Evolutionary conservation across 2,113 vertebrate species (phyloP), one percentile per base, ranked within the genome.

Genomic region (Anser brachyrhynchus): DNA sequence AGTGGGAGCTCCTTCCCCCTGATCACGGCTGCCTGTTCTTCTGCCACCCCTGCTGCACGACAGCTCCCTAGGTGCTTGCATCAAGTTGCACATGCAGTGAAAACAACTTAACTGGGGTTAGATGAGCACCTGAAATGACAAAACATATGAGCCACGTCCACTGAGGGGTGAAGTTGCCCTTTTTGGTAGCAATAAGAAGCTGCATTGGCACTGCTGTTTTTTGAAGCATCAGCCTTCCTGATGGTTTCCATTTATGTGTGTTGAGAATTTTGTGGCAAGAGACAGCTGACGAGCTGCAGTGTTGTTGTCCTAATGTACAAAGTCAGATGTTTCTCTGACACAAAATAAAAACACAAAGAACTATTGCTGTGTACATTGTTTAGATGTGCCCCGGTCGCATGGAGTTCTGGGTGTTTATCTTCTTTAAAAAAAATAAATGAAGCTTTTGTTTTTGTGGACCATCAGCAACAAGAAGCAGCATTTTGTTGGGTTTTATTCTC

Each of bases 401-500:
- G 26, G 31, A 87, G 25, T 43, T 89, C 37, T 83, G 39, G 82
- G 49, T 74, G 33, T 94, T 92, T 57, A 29, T 94, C 16, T 46
- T 52, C 37, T 72, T 84, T 29, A 14, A 66, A 85, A 78, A 76
- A 85, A 90, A 43, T 23, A 84, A 44, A 75, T 31, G 46, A 90
- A 64, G 37, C 69, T 93, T 95, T 77, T 92, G 54, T 15, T 83
- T 91, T 76, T 69, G 55, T 88, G 76, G 51, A 25, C 80, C n/a
- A 62, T n/a, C n/a, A 51, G 35, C n/a, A 46, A 35, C 28, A 79
- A 55, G 64, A 88, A 85, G 70, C 7, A n/a, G 6, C 28, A 19
- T 67, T 90, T 79, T 44, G 6, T 79, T 87, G 66, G 66, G 66
- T 78, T 92, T 92, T 92, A 72, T 96, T 94, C 79, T 86, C 0